Evolutionary conservation across 2,113 vertebrate genomes (phyloP).

Genomic region (Aspiorhynchus laticeps): DNA sequence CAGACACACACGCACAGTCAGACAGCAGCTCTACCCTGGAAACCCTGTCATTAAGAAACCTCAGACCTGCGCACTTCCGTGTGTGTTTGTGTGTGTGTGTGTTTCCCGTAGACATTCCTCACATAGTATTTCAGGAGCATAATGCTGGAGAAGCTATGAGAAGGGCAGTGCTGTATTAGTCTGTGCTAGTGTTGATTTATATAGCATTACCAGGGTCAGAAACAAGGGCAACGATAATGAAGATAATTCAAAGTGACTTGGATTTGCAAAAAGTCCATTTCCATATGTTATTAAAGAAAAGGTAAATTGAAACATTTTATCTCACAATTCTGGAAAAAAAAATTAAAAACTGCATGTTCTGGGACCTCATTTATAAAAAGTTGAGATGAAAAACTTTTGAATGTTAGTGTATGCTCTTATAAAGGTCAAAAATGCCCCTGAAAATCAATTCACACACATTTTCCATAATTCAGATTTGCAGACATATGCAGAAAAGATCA

Average conservation of each 20-base stretch:
- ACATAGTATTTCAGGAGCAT: conserved; percentile 48
- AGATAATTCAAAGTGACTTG: background rate
- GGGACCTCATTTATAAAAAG: too few relatives aligned
- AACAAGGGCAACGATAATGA: background rate
- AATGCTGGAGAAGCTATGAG: background rate
- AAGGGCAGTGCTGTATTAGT: background rate
- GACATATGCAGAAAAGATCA: background rate
- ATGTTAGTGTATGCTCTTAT: background rate
- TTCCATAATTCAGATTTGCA: background rate
- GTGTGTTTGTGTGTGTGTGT: background rate
- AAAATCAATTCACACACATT: background rate
- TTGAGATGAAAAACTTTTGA: too few relatives aligned
- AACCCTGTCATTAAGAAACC: conserved; percentile 66
- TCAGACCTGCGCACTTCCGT: conserved; percentile 38
- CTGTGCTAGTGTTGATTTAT: background rate
- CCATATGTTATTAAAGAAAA: background rate
- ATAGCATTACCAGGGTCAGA: background rate
- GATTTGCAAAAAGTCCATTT: background rate
- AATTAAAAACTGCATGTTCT: too few relatives aligned
- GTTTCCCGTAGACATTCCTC: conserved; percentile 54
- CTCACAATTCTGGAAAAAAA: background rate
- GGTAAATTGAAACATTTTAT: background rate
- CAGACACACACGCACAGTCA: conserved; percentile 7
- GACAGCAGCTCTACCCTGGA: conserved; percentile 32
- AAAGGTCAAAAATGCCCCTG: background rate